phyloP scores from a whole-genome alignment of 2,797 vertebrate genomes.

The Sorex maritimensis region DNA sequence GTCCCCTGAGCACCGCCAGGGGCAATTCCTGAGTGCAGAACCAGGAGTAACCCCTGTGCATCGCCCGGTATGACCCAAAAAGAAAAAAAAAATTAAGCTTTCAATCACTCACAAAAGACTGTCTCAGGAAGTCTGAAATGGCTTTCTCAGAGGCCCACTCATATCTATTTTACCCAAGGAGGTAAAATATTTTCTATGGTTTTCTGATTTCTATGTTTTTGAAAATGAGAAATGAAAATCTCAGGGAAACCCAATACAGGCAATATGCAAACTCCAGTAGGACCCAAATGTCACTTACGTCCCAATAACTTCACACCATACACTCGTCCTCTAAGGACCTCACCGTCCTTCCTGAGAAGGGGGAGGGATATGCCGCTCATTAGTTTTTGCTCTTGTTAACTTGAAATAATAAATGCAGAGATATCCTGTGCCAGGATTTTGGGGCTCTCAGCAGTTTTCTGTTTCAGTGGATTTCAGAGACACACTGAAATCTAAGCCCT shows the following conservation, averaged over 20 bases:
- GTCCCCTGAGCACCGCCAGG: too few species aligned
- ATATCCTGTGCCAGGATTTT: not conserved
- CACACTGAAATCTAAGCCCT: slow-evolving; percentile 62
- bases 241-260: slow-evolving; percentile 32
- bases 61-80: too few species aligned
- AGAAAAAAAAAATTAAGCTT: slow-evolving; percentile 54
- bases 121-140: slow-evolving; percentile 54
- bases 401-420: slow-evolving; percentile 76
- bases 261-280: slow-evolving; percentile 25
- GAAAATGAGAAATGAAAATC: slow-evolving; percentile 72
- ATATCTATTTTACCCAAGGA: slow-evolving; percentile 61
- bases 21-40: too few species aligned
- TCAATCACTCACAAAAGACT: slow-evolving; percentile 41
- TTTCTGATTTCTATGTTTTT: slow-evolving; percentile 61
- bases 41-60: too few species aligned
- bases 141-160: slow-evolving; percentile 35
- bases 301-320: not conserved
- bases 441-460: slow-evolving; percentile 67
- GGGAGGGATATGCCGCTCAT: not conserved
- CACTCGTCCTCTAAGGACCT: not conserved
- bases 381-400: slow-evolving; percentile 65
- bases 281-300: not conserved
- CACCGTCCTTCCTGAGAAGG: slow-evolving; percentile 10
- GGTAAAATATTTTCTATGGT: too few species aligned
- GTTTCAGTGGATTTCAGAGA: slow-evolving; percentile 55